Percentiles rank a stretch among this genome's conserved stretches.
These are phyloP conservation scores for Chloroceryle aenea DNA, from an alignment of 2,113 vertebrate species.

Conservation along the genomic window DNA sequence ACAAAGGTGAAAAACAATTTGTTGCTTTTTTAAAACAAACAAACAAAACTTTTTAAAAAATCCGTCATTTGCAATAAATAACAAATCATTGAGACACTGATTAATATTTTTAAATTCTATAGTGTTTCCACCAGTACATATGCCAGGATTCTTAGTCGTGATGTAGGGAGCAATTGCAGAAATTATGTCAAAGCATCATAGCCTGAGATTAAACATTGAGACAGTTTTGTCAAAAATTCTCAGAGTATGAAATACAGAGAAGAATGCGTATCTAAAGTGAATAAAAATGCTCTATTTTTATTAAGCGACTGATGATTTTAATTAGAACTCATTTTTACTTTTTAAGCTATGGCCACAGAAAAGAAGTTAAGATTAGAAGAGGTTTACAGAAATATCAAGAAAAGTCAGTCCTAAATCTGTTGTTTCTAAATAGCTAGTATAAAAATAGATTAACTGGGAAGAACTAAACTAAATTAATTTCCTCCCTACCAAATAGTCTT, in stretches of 20 bases:
- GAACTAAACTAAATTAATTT: neutral
- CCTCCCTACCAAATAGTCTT: neutral
- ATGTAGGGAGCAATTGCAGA: neutral
- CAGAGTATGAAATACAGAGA: neutral
- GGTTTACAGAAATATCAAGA: neutral
- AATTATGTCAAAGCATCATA: neutral
- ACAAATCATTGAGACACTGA: neutral
- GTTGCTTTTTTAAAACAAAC: neutral
- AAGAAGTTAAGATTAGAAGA: neutral
- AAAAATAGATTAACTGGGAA: neutral
- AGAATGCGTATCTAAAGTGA: neutral
- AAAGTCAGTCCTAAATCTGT: neutral
- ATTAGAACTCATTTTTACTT: neutral
- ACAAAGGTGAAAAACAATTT: neutral
- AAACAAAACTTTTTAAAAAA: neutral
- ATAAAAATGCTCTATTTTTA: neutral
- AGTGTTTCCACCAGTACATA: neutral
- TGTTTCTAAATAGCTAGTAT: neutral
- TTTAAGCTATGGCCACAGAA: neutral
- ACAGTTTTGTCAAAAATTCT: neutral
- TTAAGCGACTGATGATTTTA: neutral
- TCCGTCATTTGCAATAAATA: neutral
- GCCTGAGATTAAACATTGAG: neutral
- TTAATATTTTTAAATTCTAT: neutral
- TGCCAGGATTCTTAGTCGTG: neutral